A percentile compares a stretch with the other conserved stretches of the same genome.
Evolutionary conservation across 2,113 vertebrate species (phyloP).

Genomic region (Pteruthius melanotis): DNA sequence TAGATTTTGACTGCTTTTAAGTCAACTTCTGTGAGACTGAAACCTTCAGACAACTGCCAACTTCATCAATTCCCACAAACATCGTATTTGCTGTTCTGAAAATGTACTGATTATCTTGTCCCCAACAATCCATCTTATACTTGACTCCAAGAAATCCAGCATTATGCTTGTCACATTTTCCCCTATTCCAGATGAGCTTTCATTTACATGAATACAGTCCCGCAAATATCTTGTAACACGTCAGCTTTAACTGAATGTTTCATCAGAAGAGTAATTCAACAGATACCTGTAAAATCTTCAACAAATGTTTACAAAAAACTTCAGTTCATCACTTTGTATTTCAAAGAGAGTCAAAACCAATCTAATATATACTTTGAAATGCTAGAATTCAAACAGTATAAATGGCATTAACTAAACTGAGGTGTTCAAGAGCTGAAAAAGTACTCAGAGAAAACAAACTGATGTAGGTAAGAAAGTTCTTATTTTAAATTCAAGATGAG

Average conservation of each 20-base stretch:
- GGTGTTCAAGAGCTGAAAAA: not conserved
- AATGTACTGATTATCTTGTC: not conserved
- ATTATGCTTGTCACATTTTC: not conserved
- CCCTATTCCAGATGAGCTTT: not conserved
- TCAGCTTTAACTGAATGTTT: not conserved
- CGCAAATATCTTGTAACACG: not conserved
- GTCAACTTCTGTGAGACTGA: too few relatives aligned
- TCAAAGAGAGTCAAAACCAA: not conserved
- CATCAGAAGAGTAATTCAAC: not conserved
- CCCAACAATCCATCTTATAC: not conserved
- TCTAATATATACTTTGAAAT: not conserved
- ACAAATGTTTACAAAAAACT: not conserved
- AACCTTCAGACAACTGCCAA: too few relatives aligned
- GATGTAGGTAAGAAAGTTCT: not conserved
- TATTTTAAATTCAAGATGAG: not conserved
- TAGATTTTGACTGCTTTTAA: too few relatives aligned
- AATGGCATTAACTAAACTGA: not conserved
- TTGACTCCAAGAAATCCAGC: not conserved
- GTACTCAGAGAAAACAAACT: not conserved
- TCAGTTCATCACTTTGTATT: not conserved
- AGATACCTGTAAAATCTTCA: not conserved
- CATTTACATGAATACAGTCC: not conserved
- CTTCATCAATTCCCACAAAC: too few relatives aligned
- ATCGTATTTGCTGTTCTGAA: not conserved
- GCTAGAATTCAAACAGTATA: not conserved